Conservation (phyloP, 2,113 vertebrate genomes). For the Sorex fumeus region DNA sequence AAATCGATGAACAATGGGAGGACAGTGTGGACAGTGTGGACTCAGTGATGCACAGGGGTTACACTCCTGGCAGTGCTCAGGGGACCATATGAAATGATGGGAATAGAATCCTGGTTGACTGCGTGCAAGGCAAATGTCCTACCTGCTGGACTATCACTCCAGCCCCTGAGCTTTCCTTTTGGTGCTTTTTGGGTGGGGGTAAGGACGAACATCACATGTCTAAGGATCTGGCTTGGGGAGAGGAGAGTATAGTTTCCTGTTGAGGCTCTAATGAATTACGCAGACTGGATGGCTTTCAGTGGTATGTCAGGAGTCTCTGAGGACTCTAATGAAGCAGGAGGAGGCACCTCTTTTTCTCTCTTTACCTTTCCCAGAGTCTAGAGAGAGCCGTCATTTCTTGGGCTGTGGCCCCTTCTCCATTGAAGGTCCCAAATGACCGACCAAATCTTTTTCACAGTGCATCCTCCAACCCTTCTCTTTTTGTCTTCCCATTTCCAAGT, state of each 20-base stretch:
- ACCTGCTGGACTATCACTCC: too few relatives aligned
- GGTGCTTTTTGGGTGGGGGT: not conserved
- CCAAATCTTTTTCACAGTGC: not conserved
- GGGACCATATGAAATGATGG: too few relatives aligned
- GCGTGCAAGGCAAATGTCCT: too few relatives aligned
- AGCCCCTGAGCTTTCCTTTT: too few relatives aligned
- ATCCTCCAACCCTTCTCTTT: not conserved
- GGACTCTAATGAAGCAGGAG: not conserved
- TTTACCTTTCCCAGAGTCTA: constrained; percentile 2
- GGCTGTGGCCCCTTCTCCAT: not conserved
- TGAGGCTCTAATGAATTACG: not conserved
- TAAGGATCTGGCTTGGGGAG: constrained; percentile 9
- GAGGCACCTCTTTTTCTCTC: not conserved
- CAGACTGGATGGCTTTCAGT: not conserved
- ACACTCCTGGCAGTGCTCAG: too few relatives aligned
- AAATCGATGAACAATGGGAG: too few relatives aligned
- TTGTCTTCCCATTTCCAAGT: not conserved
- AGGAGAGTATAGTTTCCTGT: not conserved
- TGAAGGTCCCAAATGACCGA: not conserved
- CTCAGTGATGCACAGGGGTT: too few relatives aligned
- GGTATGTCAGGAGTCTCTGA: not conserved
- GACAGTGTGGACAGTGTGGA: too few relatives aligned
- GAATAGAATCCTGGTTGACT: too few relatives aligned
- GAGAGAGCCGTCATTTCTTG: not conserved
- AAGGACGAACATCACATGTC: not conserved